Conservation (phyloP, 37 sponge, comb jelly and placozoan genomes). For the Spongilla lacustris region DNA sequence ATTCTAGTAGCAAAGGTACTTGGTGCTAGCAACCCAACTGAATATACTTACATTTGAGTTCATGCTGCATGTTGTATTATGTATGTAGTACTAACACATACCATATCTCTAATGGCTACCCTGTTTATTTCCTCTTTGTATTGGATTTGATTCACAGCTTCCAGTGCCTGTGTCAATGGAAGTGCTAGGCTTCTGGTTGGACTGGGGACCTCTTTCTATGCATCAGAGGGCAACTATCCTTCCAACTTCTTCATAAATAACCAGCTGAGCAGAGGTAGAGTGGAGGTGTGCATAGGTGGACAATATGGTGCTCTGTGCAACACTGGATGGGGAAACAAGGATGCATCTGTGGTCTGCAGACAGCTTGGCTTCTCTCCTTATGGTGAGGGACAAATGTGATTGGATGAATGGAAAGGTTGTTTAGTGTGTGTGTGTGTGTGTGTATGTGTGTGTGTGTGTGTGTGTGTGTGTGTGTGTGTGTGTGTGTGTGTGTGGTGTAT, state of each 20-base stretch:
- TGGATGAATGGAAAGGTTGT: too few relatives aligned
- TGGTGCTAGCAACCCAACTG: too few relatives aligned
- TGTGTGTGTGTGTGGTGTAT: too few relatives aligned
- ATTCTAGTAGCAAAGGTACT: too few relatives aligned
- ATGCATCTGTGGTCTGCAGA: slow-evolving; percentile 25
- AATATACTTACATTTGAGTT: too few relatives aligned
- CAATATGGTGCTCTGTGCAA: slow-evolving; percentile 25
- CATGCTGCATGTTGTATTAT: too few relatives aligned
- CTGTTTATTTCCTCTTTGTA: neutral
- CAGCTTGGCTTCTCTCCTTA: slow-evolving; percentile 27
- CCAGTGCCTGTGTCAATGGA: slow-evolving; percentile 1
- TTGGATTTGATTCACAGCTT: neutral
- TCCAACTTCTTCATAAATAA: neutral
- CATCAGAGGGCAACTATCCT: slow-evolving; percentile 7
- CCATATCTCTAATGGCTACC: too few relatives aligned
- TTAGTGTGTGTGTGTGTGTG: too few relatives aligned
- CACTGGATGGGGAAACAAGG: slow-evolving; percentile 6
- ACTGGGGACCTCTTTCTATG: neutral
- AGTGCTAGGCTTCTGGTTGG: slow-evolving; percentile 15
- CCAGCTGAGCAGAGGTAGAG: slow-evolving; percentile 25
- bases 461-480: too few relatives aligned
- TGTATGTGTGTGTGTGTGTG: too few relatives aligned
- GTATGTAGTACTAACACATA: too few relatives aligned
- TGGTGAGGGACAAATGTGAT: neutral
- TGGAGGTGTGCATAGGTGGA: slow-evolving; percentile 36